Base-by-base conservation (phyloP, 2,797 vertebrate species). In the Lutjanus argentimaculatus region DNA sequence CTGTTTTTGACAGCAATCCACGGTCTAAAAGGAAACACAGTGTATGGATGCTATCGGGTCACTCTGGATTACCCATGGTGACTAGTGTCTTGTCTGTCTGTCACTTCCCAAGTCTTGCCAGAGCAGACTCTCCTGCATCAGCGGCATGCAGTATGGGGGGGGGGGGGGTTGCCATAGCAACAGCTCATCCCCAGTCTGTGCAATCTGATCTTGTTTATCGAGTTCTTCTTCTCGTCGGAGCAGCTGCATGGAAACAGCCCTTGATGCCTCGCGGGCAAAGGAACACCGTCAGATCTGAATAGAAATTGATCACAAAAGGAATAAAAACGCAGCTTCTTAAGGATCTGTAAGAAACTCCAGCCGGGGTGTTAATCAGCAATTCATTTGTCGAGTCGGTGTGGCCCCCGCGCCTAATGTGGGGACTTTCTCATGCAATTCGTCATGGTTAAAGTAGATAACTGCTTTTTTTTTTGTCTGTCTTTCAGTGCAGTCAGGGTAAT, bases 131-230 rank as follows among this genome's bases (percentile, higher is more conserved):
- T 65, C 51, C 71, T 72, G 73, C 74, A 82, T 86, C 55, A 7
- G 61, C 40, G 43, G 81, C 79, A 72, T 65, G 62, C 73, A 79
- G 82, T 76, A 55, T 36, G 30, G 30, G 30, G 5, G 30, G 30
- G 30, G 13, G 75, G 65, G 83, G 45, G 15, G 86, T 94, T 87
- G 51, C 88, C 85, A 90, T 89, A 72, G 91, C 80, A 92, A 93
- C 93, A 74, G 82, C 79, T 90, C 86, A 81, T 84, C 80, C 85
- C 75, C 78, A 80, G 77, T 89, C 84, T 88, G 84, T 88, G 91
- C 89, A 89, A 89, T 90, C 88, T 88, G 89, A 92, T 92, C 87
- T 86, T 91, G 91, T 94, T 92, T 89, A 92, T 92, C 48, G 75
- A 89, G 83, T 88, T 91, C 75, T 77, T 85, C 76, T 86, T 76